These are phyloP conservation scores for Henicopernis longicauda DNA, from an alignment of 2,113 vertebrate species.

Conservation along the genomic window DNA sequence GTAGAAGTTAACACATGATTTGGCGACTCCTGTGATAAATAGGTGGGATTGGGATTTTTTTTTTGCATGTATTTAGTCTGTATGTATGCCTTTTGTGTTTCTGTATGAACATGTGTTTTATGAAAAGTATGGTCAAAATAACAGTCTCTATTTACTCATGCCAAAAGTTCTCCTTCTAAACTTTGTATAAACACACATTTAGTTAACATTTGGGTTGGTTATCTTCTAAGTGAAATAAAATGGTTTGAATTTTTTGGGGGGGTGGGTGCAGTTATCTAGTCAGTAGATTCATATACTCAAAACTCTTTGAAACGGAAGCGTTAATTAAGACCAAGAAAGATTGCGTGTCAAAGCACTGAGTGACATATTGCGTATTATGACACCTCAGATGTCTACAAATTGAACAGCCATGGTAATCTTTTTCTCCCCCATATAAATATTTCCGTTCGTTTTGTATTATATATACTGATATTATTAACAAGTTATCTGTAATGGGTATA, in stretches of 20 bases:
- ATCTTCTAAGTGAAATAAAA: neutral
- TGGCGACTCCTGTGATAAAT: neutral
- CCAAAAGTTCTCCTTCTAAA: constrained; percentile 33
- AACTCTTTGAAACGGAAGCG: neutral
- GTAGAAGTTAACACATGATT: neutral
- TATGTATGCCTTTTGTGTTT: constrained; percentile 1
- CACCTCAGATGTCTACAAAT: neutral
- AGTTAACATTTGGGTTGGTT: constrained; percentile 37
- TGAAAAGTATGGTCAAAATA: constrained; percentile 47
- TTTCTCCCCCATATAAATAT: neutral
- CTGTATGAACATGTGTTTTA: constrained; percentile 48
- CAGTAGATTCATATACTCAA: neutral
- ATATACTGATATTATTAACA: neutral
- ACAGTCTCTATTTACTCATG: constrained; percentile 46
- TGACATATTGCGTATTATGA: neutral
- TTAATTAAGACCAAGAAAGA: constrained; percentile 12
- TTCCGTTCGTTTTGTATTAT: neutral
- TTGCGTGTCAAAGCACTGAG: neutral
- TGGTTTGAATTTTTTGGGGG: neutral
- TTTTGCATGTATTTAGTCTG: neutral
- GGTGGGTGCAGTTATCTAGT: neutral
- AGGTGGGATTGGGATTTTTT: neutral
- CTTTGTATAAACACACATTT: constrained; percentile 32
- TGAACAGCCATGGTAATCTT: neutral
- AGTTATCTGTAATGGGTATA: neutral